phyloP scores from a whole-genome alignment of 30 jellyfish, hydroid and myxozoan species.

The Aurelia sp. region DNA sequence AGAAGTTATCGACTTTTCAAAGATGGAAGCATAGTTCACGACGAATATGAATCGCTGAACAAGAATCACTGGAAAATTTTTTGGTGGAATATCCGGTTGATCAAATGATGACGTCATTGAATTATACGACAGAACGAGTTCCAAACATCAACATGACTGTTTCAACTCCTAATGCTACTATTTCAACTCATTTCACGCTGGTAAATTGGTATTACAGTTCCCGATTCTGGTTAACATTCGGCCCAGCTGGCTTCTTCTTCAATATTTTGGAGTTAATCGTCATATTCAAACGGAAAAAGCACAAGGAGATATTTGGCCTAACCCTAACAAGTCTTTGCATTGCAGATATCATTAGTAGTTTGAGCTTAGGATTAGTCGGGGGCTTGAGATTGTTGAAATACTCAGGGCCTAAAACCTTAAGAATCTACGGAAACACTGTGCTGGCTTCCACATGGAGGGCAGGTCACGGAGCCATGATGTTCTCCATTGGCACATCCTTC shows the following conservation, averaged over 20 bases:
- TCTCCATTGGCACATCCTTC: slow-evolving; percentile 35
- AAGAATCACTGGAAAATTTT: too few relatives aligned
- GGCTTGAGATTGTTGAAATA: slow-evolving; percentile 9
- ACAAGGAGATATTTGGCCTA: slow-evolving; percentile 17
- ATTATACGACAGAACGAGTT: too few relatives aligned
- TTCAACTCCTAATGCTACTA: too few relatives aligned
- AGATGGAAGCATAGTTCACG: too few relatives aligned
- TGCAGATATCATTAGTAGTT: slow-evolving; percentile 22
- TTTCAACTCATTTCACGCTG: not conserved
- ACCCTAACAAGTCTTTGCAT: slow-evolving; percentile 27
- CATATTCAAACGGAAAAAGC: not conserved
- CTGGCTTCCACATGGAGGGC: slow-evolving; percentile 10
- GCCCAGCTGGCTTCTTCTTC: not conserved
- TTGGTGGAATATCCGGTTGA: too few relatives aligned
- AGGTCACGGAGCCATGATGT: slow-evolving; percentile 30
- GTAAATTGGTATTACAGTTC: slow-evolving; percentile 58
- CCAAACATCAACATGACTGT: too few relatives aligned
- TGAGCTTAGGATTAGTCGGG: slow-evolving; percentile 10
- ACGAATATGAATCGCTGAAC: too few relatives aligned
- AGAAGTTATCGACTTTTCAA: too few relatives aligned
- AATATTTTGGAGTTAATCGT: slow-evolving; percentile 3
- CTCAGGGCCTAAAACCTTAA: not conserved
- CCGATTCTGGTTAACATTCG: slow-evolving; percentile 40
- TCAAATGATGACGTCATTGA: too few relatives aligned
- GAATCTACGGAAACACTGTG: not conserved